Percentiles rank a stretch among this genome's conserved stretches.
phyloP scores from a whole-genome alignment of 1,140 invertebrate genomes.

The Melitaea cinxia region DNA sequence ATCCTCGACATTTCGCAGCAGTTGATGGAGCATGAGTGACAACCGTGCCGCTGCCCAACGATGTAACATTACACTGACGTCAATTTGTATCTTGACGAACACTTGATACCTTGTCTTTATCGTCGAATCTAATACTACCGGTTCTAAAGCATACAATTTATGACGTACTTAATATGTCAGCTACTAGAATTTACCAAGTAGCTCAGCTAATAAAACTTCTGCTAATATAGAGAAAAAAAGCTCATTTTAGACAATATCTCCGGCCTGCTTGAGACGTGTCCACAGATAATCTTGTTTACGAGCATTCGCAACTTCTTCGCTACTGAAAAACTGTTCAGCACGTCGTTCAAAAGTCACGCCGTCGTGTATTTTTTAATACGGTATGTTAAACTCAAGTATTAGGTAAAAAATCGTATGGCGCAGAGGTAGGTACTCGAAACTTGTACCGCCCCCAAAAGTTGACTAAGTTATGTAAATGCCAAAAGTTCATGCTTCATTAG shows the following conservation, averaged over 20 bases:
- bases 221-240: constrained; percentile 45
- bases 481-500: constrained; percentile 81
- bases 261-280: constrained; percentile 34
- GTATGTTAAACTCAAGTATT: constrained; percentile 65
- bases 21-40: constrained; percentile 82
- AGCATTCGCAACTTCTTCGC: constrained; percentile 17
- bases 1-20: constrained; percentile 74
- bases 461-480: constrained; percentile 76
- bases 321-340: constrained; percentile 32
- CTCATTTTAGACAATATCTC: constrained; percentile 46
- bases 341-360: constrained; percentile 64
- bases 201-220: constrained; percentile 43
- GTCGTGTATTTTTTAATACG: constrained; percentile 53
- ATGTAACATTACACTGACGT: constrained; percentile 75
- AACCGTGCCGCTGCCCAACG: constrained; percentile 55
- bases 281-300: constrained; percentile 34
- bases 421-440: constrained; percentile 39
- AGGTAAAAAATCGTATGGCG: constrained; percentile 67
- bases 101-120: constrained; percentile 61
- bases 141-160: constrained; percentile 69
- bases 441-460: constrained; percentile 60
- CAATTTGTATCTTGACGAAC: constrained; percentile 67
- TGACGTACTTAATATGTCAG: constrained; percentile 65
- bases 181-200: constrained; percentile 67
- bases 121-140: constrained; percentile 61